These are phyloP conservation scores for Noctua fimbriata DNA, from an alignment of 2,888 invertebrate genomes.

Conservation along the genomic window DNA sequence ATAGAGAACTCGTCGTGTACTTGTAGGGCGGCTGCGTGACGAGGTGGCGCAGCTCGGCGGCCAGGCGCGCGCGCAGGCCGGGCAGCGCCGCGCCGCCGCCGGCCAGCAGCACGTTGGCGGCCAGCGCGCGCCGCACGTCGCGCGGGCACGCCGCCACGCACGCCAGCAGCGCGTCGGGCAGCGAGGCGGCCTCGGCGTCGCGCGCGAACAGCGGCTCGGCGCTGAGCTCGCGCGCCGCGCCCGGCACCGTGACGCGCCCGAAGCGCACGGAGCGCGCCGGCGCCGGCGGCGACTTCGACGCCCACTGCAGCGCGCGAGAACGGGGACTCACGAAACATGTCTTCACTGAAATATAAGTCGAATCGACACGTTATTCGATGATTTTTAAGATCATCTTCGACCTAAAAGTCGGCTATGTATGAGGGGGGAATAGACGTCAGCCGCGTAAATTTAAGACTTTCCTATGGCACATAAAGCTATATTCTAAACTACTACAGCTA, in stretches of 20 bases:
- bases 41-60: conserved; percentile 93
- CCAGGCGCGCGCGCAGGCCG: conserved; percentile 95
- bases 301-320: conserved; percentile 91
- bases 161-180: conserved; percentile 95
- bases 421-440: not conserved
- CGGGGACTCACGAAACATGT: conserved; percentile 96
- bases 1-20: not conserved
- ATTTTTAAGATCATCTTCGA: not conserved
- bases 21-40: conserved; percentile 91
- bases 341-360: conserved; percentile 89
- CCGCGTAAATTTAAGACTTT: not conserved
- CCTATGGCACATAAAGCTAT: not conserved
- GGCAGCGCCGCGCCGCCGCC: conserved; percentile 96
- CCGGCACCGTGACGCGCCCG: conserved; percentile 90
- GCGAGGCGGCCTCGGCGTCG: conserved; percentile 92
- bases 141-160: conserved; percentile 45
- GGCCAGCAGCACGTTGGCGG: conserved; percentile 95
- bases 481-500: not conserved
- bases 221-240: conserved; percentile 94
- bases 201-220: conserved; percentile 96
- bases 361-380: not conserved
- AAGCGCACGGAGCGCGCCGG: conserved; percentile 50
- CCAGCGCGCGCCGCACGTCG: conserved; percentile 93
- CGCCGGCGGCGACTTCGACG: not conserved
- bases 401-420: not conserved